Evolutionary conservation across 2,888 invertebrate species (phyloP).

Genomic region (Eristalis arbustorum): DNA sequence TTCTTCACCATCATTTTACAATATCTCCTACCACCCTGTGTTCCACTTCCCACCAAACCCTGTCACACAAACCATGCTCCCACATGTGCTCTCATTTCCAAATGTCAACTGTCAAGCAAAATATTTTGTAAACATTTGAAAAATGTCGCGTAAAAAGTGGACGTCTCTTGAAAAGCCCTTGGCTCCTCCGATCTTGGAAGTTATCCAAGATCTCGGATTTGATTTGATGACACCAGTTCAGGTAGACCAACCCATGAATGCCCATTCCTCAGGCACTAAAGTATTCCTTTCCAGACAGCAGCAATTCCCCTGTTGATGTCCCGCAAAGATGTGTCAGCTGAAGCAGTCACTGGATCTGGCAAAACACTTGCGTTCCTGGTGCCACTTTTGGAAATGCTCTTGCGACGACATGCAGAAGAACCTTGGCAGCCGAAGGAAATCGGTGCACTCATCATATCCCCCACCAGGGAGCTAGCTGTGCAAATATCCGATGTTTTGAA

Average conservation of each 20-base stretch:
- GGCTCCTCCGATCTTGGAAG: conserved; percentile 81
- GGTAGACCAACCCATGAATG: conserved; percentile 70
- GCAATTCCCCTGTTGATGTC: conserved; percentile 93
- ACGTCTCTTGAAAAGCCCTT: conserved; percentile 80
- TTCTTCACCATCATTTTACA: too few species aligned
- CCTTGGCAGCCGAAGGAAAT: conserved; percentile 88
- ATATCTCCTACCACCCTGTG: conserved; percentile 15
- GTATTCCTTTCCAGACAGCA: conserved; percentile 84
- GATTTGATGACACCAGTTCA: conserved; percentile 83
- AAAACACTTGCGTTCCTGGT: conserved; percentile 98
- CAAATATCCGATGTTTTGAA: conserved; percentile 89
- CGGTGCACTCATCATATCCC: conserved; percentile 95
- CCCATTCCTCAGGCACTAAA: not conserved
- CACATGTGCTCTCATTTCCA: conserved; percentile 29
- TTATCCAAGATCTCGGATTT: conserved; percentile 82
- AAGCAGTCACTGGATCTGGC: conserved; percentile 99
- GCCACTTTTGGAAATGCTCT: conserved; percentile 92
- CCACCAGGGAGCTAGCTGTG: conserved; percentile 95
- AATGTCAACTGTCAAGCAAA: not conserved
- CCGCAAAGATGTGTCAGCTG: conserved; percentile 98
- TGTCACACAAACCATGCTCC: not conserved
- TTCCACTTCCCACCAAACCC: not conserved
- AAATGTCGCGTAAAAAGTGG: conserved; percentile 79
- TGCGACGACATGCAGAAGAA: conserved; percentile 83
- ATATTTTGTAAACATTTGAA: conserved; percentile 49